Conservation (phyloP, 2,888 invertebrate genomes). For the Gymnosoma rotundatum region DNA sequence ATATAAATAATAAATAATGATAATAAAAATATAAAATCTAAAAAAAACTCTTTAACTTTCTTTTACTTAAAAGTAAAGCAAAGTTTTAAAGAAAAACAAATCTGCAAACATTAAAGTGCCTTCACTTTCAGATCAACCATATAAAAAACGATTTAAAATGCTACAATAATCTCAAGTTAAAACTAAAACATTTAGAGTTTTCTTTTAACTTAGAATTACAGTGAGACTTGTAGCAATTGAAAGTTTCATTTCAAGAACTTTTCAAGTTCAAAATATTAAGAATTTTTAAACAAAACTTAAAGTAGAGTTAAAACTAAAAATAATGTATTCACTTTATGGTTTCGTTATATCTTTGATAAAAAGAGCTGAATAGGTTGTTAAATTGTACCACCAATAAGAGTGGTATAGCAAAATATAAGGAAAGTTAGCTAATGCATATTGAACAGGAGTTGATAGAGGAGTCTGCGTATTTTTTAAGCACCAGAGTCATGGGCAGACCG, state of each 20-base stretch:
- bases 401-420: too few relatives aligned
- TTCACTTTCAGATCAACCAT: constrained; percentile 20
- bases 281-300: too few relatives aligned
- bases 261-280: too few relatives aligned
- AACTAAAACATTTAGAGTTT: constrained; percentile 61
- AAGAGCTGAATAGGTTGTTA: too few relatives aligned
- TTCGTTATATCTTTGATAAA: too few relatives aligned
- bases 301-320: too few relatives aligned
- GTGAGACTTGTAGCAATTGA: neutral
- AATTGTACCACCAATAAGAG: too few relatives aligned
- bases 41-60: neutral
- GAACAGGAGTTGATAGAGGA: too few relatives aligned
- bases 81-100: constrained; percentile 48
- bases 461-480: too few relatives aligned
- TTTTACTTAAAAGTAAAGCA: constrained; percentile 8
- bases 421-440: too few relatives aligned
- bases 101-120: constrained; percentile 53
- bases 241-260: neutral
- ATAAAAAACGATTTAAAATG: constrained; percentile 26
- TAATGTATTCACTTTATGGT: too few relatives aligned
- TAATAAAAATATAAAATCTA: neutral
- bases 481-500: too few relatives aligned
- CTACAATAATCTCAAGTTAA: constrained; percentile 46
- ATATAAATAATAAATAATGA: constrained; percentile 1
- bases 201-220: constrained; percentile 26